Conservation (phyloP, 2,888 invertebrate genomes). For the Cancer borealis region DNA sequence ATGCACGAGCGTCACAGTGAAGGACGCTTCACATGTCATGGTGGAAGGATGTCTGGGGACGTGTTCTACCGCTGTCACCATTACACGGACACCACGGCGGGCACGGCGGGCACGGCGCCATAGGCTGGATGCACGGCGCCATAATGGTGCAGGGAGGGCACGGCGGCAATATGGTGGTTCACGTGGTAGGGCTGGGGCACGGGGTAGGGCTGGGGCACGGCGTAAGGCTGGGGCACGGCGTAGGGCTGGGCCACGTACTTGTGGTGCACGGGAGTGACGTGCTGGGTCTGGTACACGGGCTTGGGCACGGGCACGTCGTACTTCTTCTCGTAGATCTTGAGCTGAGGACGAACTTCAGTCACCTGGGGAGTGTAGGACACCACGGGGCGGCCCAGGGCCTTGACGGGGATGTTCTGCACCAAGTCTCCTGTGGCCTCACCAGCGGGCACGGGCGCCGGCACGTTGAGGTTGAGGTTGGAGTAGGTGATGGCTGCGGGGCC, state of each 20-base stretch:
- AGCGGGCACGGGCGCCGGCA: constrained; percentile 65
- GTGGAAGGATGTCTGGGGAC: not conserved
- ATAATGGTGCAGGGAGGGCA: not conserved
- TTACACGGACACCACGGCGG: not conserved
- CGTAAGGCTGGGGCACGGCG: constrained; percentile 67
- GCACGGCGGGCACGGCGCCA: constrained; percentile 12
- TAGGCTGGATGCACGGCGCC: too few species aligned
- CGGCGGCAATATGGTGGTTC: constrained; percentile 62
- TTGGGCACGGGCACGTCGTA: constrained; percentile 70
- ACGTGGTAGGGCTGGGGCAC: constrained; percentile 60
- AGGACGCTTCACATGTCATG: not conserved
- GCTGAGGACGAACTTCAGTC: constrained; percentile 68
- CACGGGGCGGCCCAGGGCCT: constrained; percentile 62
- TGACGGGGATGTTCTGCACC: constrained; percentile 58
- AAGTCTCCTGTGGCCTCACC: constrained; percentile 40
- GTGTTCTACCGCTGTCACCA: not conserved
- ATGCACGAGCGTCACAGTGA: not conserved
- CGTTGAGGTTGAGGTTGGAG: constrained; percentile 65
- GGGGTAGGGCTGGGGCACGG: constrained; percentile 66
- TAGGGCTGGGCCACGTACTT: constrained; percentile 72
- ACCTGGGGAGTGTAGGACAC: constrained; percentile 68
- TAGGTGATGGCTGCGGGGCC: constrained; percentile 53
- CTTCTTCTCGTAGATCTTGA: constrained; percentile 71
- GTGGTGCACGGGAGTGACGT: constrained; percentile 70
- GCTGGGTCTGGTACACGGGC: constrained; percentile 70